Evolutionary conservation across 2,888 invertebrate species (phyloP).

Genomic region (Arrhopalites spinosus): DNA sequence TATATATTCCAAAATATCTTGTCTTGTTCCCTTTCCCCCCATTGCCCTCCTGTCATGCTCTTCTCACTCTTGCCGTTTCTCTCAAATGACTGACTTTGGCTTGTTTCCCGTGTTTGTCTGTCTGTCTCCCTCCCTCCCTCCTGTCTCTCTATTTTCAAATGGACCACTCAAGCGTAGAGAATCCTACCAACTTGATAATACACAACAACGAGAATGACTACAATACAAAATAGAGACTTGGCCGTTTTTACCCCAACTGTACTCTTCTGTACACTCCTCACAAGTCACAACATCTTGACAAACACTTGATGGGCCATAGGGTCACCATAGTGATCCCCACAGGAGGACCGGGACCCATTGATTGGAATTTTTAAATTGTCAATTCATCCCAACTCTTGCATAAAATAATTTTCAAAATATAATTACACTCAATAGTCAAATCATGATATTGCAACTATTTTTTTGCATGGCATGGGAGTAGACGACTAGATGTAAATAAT

Average conservation of each 20-base stretch:
- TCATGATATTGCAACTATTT: too few relatives aligned
- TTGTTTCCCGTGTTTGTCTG: conserved; percentile 2
- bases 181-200: not conserved
- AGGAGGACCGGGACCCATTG: too few relatives aligned
- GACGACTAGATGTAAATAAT: too few relatives aligned
- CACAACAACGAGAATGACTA: not conserved
- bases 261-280: not conserved
- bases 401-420: too few relatives aligned
- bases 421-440: too few relatives aligned
- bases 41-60: conserved; percentile 13
- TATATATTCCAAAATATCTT: not conserved
- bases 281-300: not conserved
- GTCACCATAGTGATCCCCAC: too few relatives aligned
- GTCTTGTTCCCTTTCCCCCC: not conserved
- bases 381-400: too few relatives aligned
- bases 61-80: not conserved
- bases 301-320: too few relatives aligned
- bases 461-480: too few relatives aligned
- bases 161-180: conserved; percentile 34
- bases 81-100: not conserved
- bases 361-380: too few relatives aligned
- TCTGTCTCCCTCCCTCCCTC: not conserved
- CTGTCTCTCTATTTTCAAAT: conserved; percentile 14
- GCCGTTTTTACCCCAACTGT: not conserved
- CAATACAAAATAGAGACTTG: not conserved